These are phyloP conservation scores for Strix uralensis DNA, from an alignment of 2,113 vertebrate genomes.

Conservation along the genomic window DNA sequence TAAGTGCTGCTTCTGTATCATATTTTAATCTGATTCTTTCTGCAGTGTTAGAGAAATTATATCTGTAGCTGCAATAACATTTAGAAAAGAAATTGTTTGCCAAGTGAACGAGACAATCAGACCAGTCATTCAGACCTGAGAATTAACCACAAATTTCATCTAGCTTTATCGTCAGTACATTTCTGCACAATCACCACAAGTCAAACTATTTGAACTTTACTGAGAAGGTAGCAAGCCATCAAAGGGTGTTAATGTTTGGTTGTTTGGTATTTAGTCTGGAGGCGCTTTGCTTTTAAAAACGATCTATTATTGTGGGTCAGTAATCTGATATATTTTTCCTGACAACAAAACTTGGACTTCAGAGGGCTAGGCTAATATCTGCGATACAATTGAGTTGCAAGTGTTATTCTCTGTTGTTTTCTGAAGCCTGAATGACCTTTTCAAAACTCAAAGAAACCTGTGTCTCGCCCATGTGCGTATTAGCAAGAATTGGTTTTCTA, in stretches of 20 bases:
- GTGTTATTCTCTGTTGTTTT: neutral
- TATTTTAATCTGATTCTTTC: slow-evolving; percentile 69
- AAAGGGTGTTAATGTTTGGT: slow-evolving; percentile 50
- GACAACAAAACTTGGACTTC: neutral
- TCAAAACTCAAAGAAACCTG: neutral
- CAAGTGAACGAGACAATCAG: slow-evolving; percentile 54
- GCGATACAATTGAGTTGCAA: rapidly evolving
- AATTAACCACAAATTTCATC: slow-evolving; percentile 52
- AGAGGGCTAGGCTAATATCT: neutral
- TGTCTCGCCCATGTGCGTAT: neutral
- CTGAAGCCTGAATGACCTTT: neutral
- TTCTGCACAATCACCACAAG: slow-evolving; percentile 43
- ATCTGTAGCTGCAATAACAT: slow-evolving; percentile 38
- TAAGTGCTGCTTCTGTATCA: slow-evolving; percentile 63
- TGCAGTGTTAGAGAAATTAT: slow-evolving; percentile 58
- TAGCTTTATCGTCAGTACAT: slow-evolving; percentile 57
- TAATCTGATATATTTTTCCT: neutral
- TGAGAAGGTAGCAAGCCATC: slow-evolving; percentile 10
- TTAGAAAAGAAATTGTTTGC: slow-evolving; percentile 66
- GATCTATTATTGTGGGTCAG: neutral
- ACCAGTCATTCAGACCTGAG: slow-evolving; percentile 12
- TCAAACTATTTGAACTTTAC: slow-evolving; percentile 50
- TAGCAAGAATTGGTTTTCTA: slow-evolving; percentile 75
- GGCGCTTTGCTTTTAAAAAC: neutral
- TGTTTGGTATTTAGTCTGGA: slow-evolving; percentile 32